phyloP scores from a whole-genome alignment of 2,797 vertebrate genomes.

The Xiphorhynchus erythropygius region DNA sequence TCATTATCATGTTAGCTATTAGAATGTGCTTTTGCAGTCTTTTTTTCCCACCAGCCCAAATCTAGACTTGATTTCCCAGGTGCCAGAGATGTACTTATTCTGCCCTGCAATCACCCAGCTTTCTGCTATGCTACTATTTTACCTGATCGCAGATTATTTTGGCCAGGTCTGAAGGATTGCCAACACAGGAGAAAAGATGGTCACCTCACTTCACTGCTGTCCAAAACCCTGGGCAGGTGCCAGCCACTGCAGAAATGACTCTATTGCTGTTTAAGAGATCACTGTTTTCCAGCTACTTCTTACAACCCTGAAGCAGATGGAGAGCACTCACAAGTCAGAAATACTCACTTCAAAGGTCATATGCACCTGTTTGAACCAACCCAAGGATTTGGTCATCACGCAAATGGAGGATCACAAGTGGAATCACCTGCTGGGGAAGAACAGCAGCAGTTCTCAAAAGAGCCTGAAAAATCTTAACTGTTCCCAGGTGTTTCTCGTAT shows the following conservation, averaged over 20 bases:
- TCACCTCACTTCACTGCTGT: neutral
- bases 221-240: neutral
- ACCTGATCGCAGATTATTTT: neutral
- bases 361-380: neutral
- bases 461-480: neutral
- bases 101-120: neutral
- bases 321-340: neutral
- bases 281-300: neutral
- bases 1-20: neutral
- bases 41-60: neutral
- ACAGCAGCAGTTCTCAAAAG: neutral
- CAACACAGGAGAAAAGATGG: neutral
- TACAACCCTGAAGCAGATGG: neutral
- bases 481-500: neutral
- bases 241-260: neutral
- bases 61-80: neutral
- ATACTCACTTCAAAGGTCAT: rapidly evolving
- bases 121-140: neutral
- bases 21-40: neutral
- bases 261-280: neutral
- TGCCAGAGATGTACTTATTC: neutral
- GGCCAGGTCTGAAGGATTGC: neutral
- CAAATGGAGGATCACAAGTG: neutral
- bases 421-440: neutral
- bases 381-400: neutral